Base-by-base conservation (phyloP, 2,797 vertebrate genomes). In the Brotula barbata region DNA sequence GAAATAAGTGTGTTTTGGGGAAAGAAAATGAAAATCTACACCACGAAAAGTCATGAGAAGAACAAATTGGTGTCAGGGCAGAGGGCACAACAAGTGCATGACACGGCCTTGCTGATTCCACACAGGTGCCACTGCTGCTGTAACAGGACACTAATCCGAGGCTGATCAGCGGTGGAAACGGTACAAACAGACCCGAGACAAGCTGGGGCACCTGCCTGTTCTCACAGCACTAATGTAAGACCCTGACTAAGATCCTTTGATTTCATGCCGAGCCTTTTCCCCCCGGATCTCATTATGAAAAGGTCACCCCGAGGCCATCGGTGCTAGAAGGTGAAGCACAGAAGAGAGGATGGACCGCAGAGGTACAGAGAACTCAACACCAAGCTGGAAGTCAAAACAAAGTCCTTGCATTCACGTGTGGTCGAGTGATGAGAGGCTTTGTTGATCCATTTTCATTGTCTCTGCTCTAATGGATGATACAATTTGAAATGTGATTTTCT, bases 121-220 rank as follows among this genome's bases (percentile, higher is more conserved):
- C 81, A 75, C 85, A 85, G 78, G 75, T 82, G 81, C 73, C 31
- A 1, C 48, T 31, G 63, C 56, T 23, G 68, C 36, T 71, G 84
- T 69, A 89, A 90, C 73, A n/a, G 37, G n/a, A 86, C 57, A 81
- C 87, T 85, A 74, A 87, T 85, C 85, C 73, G 8, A 43, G 55
- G 68, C 54, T 66, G 71, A 83, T 85, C 81, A 58, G 60, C 67
- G 55, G 72, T 86, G 77, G 82, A 87, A 88, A 88, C 78, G 69
- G 79, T 62, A 81, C 55, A 58, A 81, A 75, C 64, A 61, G 75
- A 85, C 75, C 72, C 17, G 65, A 81, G 83, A 80, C 79, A 75
- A 81, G 76, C 62, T 43, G 76, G 53, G 72, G 61, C 82, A 84
- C 75, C 75, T 77, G 77, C 72, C 54, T 47, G 68, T 7, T 25